A percentile compares a stretch with the other conserved stretches of the same genome.
Conservation (phyloP, 1,140 invertebrate genomes). For the Cotesia glomerata region DNA sequence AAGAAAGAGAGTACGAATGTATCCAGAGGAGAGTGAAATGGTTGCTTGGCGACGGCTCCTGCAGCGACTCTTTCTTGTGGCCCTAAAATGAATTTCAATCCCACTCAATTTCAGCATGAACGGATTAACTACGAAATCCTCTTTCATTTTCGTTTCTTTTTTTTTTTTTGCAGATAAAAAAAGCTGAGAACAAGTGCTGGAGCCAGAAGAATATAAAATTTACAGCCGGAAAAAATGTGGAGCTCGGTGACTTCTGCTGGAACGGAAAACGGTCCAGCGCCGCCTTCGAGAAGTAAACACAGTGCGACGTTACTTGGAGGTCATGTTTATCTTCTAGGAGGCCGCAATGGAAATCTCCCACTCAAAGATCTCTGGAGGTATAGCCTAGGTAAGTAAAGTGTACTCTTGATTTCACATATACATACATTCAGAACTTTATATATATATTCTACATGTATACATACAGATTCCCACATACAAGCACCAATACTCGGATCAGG, state of each 20-base stretch:
- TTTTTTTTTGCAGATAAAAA: neutral
- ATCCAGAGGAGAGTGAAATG: neutral
- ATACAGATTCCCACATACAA: neutral
- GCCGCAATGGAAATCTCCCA: conserved; percentile 80
- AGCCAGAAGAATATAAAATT: neutral
- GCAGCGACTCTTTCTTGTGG: neutral
- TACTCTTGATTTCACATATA: neutral
- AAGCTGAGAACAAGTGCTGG: neutral
- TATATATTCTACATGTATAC: neutral
- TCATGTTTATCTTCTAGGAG: conserved; percentile 81
- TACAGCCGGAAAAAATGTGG: conserved; percentile 64
- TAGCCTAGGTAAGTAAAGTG: conserved; percentile 71
- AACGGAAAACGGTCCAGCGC: conserved; percentile 66
- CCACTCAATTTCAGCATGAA: neutral
- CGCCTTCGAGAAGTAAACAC: conserved; percentile 78
- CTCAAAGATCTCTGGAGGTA: conserved; percentile 87
- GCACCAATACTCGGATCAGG: no score
- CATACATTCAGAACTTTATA: neutral
- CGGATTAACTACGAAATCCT: neutral
- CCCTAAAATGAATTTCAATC: conserved; percentile 2
- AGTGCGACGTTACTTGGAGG: conserved; percentile 78
- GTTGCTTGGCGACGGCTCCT: conserved; percentile 2
- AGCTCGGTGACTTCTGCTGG: conserved; percentile 66
- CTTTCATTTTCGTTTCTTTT: neutral
- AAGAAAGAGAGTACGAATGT: conserved; percentile 7